A percentile compares a stretch with the other conserved stretches of the same genome.
Evolutionary conservation across 2,888 invertebrate genomes (phyloP).

Genomic region (Lobophora halterata): DNA sequence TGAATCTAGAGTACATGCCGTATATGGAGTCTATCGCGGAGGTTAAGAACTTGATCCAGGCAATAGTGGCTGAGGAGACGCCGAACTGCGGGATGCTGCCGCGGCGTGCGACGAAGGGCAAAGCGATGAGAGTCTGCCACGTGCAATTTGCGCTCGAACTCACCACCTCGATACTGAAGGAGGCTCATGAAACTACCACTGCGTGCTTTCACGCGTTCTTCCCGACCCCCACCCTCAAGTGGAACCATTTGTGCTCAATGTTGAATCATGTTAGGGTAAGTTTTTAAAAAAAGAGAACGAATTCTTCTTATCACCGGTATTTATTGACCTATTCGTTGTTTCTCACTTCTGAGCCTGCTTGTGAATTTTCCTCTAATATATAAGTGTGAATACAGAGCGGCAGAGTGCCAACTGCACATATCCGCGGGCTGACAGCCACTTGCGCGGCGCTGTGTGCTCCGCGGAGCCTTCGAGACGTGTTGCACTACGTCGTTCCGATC

Average conservation of each 20-base stretch:
- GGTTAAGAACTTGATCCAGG: slow-evolving; percentile 88
- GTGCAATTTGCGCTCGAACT: slow-evolving; percentile 80
- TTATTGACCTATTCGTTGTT: too few species aligned
- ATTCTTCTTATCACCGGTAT: too few species aligned
- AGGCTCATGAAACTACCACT: slow-evolving; percentile 94
- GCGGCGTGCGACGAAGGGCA: slow-evolving; percentile 59
- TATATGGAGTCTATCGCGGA: slow-evolving; percentile 93
- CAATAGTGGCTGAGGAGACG: slow-evolving; percentile 88
- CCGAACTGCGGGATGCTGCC: slow-evolving; percentile 63
- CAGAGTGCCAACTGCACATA: slow-evolving; percentile 47
- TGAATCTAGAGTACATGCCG: slow-evolving; percentile 85
- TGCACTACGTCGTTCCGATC: slow-evolving; percentile 66
- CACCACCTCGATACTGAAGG: slow-evolving; percentile 89
- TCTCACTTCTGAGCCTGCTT: too few species aligned
- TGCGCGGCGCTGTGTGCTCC: slow-evolving; percentile 90
- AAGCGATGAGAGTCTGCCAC: slow-evolving; percentile 62
- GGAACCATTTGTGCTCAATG: slow-evolving; percentile 94
- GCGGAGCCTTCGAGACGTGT: slow-evolving; percentile 61
- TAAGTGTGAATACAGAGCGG: slow-evolving; percentile 51
- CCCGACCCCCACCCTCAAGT: slow-evolving; percentile 95
- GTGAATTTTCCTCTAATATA: too few species aligned
- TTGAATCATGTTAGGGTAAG: slow-evolving; percentile 84
- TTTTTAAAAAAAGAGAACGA: background rate
- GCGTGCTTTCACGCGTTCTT: slow-evolving; percentile 97
- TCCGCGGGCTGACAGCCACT: slow-evolving; percentile 81